Evolutionary conservation across 1,140 invertebrate species (phyloP), one percentile per base, ranked within the genome.

Genomic region (Orussus abietinus): DNA sequence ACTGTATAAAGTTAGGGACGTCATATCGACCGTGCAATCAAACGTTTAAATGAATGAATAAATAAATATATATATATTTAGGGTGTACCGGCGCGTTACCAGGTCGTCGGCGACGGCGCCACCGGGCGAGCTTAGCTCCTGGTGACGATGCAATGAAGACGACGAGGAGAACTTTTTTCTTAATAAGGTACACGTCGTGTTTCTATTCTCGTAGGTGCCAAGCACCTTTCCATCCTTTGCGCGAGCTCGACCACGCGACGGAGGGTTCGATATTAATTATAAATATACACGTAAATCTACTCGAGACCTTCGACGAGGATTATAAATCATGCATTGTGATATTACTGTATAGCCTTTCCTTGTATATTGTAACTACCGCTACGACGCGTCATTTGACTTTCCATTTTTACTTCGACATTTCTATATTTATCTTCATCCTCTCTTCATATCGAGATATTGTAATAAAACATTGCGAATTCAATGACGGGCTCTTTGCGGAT

Each of bases 241-340:
- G n/a, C n/a, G n/a, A n/a, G n/a, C n/a, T n/a, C n/a, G n/a, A n/a
- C n/a, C n/a, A n/a, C n/a, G n/a, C n/a, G n/a, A n/a, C n/a, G n/a
- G n/a, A n/a, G n/a, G n/a, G n/a, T n/a, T n/a, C n/a, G n/a, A n/a
- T n/a, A n/a, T n/a, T n/a, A n/a, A n/a, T n/a, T n/a, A n/a, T n/a
- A n/a, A n/a, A n/a, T 40, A 42, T 47, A 56, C 54, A 57, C 28
- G 38, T 34, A 51, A 61, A 55, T 55, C 49, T 55, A 55, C 55
- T 62, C 44, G 56, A 68, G 59, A 60, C 51, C 66, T 66, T 58
- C n/a, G 66, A 66, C 42, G 61, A 69, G 68, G 58, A 6, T 70
- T 69, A 54, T 64, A 65, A 72, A 72, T 71, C 66, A 70, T 71
- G 66, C 66, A 72, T 71, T 73, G 69, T 73, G 69, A 73, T 73